Conservation (phyloP, 2,113 vertebrate genomes). For the Macrotus californicus region DNA sequence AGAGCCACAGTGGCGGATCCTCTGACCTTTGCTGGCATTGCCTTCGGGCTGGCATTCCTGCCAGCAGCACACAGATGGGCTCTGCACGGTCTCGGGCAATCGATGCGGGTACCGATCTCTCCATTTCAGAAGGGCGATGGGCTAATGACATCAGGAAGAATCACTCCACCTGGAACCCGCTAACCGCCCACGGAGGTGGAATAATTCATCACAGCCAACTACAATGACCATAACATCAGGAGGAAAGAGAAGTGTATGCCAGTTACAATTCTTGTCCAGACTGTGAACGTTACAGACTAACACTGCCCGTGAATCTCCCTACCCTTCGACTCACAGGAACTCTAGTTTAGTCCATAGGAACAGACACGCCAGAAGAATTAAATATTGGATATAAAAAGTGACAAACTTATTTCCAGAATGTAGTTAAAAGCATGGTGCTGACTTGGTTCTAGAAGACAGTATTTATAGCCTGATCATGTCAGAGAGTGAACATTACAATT, state of each 20-base stretch:
- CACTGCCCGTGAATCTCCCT: neutral
- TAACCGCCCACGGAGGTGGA: neutral
- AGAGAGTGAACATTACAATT: constrained; percentile 29
- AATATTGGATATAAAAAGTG: neutral
- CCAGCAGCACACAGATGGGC: neutral
- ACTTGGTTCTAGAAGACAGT: neutral
- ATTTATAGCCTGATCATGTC: neutral
- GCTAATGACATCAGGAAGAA: constrained; percentile 10
- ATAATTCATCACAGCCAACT: neutral
- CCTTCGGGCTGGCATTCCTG: neutral
- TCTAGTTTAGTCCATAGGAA: neutral
- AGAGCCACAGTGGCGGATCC: neutral
- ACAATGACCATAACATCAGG: neutral
- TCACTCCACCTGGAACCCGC: neutral
- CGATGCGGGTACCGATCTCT: neutral
- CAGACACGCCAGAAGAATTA: neutral
- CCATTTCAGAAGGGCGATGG: neutral
- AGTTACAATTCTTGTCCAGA: neutral
- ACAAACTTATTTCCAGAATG: neutral
- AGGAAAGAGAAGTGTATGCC: neutral
- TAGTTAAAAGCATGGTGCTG: constrained; percentile 1
- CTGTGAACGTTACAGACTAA: neutral
- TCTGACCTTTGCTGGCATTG: neutral
- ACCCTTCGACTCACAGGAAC: neutral
- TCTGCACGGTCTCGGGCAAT: neutral